Conservation (phyloP, 2,113 vertebrate species). For the Bettongia penicillata region DNA sequence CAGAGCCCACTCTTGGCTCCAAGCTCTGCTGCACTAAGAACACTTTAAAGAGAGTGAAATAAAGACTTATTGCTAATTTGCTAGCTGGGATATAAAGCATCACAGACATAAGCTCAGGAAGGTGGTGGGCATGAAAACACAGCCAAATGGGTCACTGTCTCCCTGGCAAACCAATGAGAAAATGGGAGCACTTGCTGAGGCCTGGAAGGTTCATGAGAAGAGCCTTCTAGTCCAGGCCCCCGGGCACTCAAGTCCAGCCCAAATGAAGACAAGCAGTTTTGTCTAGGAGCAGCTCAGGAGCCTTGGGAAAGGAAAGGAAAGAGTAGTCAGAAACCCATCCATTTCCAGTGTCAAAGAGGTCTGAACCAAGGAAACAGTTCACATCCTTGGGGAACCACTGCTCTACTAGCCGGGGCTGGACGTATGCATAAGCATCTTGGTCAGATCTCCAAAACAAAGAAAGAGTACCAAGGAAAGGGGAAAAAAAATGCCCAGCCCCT, state of each 20-base stretch:
- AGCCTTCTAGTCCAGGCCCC: neutral
- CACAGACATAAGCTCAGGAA: conserved; percentile 42
- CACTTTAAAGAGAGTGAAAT: conserved; percentile 75
- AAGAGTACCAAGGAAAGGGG: neutral
- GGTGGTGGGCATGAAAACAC: conserved; percentile 47
- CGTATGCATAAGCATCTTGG: neutral
- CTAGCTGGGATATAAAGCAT: conserved; percentile 65
- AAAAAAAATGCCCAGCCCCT: neutral
- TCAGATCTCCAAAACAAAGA: neutral
- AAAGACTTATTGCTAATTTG: conserved; percentile 75
- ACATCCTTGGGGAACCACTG: neutral
- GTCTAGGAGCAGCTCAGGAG: neutral
- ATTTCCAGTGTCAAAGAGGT: neutral
- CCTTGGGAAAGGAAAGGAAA: neutral
- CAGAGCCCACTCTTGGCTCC: neutral
- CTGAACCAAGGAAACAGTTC: neutral
- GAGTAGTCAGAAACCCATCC: neutral
- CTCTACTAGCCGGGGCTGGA: neutral
- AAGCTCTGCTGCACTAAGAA: conserved; percentile 77
- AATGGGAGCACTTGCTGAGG: neutral
- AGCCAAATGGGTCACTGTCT: conserved; percentile 55
- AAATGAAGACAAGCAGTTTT: neutral
- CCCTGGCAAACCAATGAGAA: conserved; percentile 34
- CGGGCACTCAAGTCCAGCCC: neutral
- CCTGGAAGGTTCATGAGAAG: neutral